Base-by-base conservation (phyloP, 2,888 invertebrate genomes). In the Pantelozetes paolii region DNA sequence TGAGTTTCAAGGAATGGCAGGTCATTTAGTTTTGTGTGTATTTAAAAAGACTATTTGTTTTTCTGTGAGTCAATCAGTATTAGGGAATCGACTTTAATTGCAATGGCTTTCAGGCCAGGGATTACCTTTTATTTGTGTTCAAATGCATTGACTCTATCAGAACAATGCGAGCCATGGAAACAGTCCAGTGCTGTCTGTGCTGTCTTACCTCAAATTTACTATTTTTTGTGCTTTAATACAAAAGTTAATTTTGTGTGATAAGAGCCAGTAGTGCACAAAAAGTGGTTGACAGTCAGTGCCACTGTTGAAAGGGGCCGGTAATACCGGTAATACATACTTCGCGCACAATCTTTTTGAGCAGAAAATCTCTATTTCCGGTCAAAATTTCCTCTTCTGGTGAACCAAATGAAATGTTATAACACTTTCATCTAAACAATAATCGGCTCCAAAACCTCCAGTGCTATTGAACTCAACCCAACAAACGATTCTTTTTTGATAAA, bases 401-500 rank as follows among this genome's bases (percentile, higher is more conserved):
- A 59, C 28, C 59, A 26, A 54, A 30, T n/a, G 50, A n/a, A 50
- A 20, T 50, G 6, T n/a, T n/a, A 50, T n/a, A 50, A 59, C 26
- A 59, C 30, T 23, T 30, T 15, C 26, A 1, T 6, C 13, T n/a
- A 59, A 28, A 59, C 13, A 2, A 50, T 50, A 5, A 50, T 50
- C 15, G 50, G 9, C 6, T 50, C 8, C 3, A 50, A 15, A n/a
- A n/a, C n/a, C n/a, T n/a, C n/a, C n/a, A n/a, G n/a, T n/a, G n/a
- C n/a, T n/a, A n/a, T n/a, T n/a, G n/a, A n/a, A n/a, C n/a, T n/a
- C n/a, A n/a, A n/a, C n/a, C n/a, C n/a, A n/a, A n/a, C n/a, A n/a
- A n/a, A n/a, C n/a, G n/a, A n/a, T n/a, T n/a, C n/a, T 45, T 54
- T 62, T 62, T 36, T 62, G 62, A 62, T 62, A 36, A 36, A 62